phyloP scores from a whole-genome alignment of 2,113 vertebrate species.

The Sinocyclocheilus anshuiensis region DNA sequence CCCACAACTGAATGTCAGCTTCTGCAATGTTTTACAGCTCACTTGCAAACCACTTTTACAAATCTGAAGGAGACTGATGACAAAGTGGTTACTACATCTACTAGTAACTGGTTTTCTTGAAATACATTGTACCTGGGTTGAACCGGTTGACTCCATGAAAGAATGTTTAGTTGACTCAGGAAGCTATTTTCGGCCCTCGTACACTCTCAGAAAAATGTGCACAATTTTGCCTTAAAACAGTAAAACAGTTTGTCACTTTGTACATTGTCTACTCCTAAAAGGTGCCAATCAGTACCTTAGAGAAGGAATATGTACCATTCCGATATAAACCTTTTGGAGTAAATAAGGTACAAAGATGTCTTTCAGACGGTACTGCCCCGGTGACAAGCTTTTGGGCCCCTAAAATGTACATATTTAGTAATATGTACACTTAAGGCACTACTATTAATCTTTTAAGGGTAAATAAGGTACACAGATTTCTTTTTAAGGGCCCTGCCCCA shows the following conservation, averaged over 20 bases:
- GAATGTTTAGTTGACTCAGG: background rate
- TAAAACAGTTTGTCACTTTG: background rate
- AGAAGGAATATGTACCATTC: background rate
- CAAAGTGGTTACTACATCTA: background rate
- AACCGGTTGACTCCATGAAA: slow-evolving; percentile 10
- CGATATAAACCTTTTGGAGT: background rate
- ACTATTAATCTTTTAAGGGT: background rate
- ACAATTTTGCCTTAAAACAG: background rate
- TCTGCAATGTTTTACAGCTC: slow-evolving; percentile 3
- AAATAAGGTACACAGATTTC: background rate
- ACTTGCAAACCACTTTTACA: background rate
- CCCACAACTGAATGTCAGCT: background rate
- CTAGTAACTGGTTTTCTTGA: background rate
- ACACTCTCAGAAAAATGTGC: background rate
- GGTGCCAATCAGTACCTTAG: background rate
- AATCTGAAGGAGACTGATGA: background rate
- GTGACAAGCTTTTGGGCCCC: background rate
- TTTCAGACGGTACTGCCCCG: background rate
- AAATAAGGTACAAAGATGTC: background rate
- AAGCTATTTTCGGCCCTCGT: background rate
- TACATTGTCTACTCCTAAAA: background rate
- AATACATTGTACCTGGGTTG: background rate
- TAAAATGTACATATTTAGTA: background rate
- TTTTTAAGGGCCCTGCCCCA: background rate
- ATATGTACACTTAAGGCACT: background rate